Evolutionary conservation across 2,797 vertebrate species (phyloP).

Genomic region (Xyrichtys novacula): DNA sequence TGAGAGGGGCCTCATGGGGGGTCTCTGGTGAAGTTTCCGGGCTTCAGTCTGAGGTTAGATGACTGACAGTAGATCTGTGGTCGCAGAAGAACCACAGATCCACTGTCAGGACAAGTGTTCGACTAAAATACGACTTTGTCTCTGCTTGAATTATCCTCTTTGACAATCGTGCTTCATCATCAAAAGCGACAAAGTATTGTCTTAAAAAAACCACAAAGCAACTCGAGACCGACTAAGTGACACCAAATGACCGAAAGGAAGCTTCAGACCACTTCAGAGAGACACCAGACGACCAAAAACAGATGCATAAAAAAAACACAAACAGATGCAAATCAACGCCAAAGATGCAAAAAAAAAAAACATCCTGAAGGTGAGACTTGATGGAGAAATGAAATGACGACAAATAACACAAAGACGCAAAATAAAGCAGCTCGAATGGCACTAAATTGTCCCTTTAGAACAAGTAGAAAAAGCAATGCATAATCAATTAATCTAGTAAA

Average conservation of each 20-base stretch:
- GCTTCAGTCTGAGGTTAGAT: too few species aligned
- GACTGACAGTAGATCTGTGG: background rate
- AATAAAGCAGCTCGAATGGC: too few species aligned
- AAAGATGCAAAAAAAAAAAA: background rate
- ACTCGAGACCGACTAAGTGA: background rate
- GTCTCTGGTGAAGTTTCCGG: too few species aligned
- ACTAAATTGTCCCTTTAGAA: too few species aligned
- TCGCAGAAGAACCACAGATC: background rate
- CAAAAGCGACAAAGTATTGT: background rate
- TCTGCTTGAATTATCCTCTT: background rate
- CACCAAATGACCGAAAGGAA: background rate
- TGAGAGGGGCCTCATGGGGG: background rate
- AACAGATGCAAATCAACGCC: background rate
- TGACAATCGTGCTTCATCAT: background rate
- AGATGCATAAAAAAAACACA: background rate
- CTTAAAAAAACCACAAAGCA: background rate
- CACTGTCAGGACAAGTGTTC: too few species aligned
- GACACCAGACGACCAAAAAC: background rate
- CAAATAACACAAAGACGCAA: background rate
- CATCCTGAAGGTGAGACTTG: background rate
- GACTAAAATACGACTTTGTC: too few species aligned
- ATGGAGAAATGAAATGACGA: background rate
- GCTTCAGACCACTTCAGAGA: background rate
- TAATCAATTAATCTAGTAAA: too few species aligned
- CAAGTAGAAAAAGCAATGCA: too few species aligned